Base-by-base conservation (phyloP, 2,888 invertebrate species). In the Xestia rhomboidea region DNA sequence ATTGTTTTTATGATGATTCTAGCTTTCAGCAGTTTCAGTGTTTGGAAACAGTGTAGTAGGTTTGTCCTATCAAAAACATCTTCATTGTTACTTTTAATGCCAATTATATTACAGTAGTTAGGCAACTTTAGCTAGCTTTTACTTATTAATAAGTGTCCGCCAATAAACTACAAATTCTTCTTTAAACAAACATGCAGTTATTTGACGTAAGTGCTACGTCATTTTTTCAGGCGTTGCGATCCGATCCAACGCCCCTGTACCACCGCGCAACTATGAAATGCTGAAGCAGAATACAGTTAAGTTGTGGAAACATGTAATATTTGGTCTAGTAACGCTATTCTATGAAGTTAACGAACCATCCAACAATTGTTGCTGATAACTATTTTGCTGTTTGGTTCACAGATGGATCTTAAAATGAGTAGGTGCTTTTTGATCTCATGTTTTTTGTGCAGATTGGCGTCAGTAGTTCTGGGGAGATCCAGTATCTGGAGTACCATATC, bases 391-490 rank as follows among this genome's bases (percentile, higher is more conserved):
- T 41, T 41, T 41, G 7, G 49, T 49, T 51, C 51, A 51, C 24
- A 51, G 10, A 24, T 10, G 51, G 51, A 24, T 49, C 49, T 21
- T 49, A 49, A 49, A 49, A 49, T 49, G 18, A 18, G 46, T 46
- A 46, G 15, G 18, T 46, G 5, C n/a, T 54, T 30, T 30, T 30
- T 60, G 4, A 21, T 10, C 3, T 60, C 21, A 41, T 27, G 18
- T 41, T 41, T 10, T 24, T 41, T 57, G 64, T n/a, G 70, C 84
- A 95, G 95, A 91, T 96, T 18, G 98, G 97, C 8, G 97, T 97
- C 0, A 96, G 97, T 87, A 94, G 97, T 51, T 93, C 97, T 0
- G 98, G 98, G 1, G 97, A 97, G 73, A 98, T 98, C 70, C 97
- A 98, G 71, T 97, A 97, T 76, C 86, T 99, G 46, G 97, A 97